phyloP scores from a whole-genome alignment of 2,113 vertebrate genomes.

The Grammomys dolichurus region DNA sequence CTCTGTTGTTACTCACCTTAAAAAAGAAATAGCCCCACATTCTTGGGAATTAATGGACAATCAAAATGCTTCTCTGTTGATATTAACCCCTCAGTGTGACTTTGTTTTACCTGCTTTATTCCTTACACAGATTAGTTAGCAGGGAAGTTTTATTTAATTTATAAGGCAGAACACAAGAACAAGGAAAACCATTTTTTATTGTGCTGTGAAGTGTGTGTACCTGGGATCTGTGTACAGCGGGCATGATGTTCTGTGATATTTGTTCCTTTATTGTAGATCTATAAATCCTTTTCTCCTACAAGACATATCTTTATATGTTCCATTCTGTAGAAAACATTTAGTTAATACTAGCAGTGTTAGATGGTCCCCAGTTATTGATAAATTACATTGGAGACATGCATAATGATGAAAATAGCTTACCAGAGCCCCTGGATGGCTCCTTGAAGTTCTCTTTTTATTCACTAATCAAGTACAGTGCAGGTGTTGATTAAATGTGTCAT shows the following conservation, averaged over 20 bases:
- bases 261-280: slow-evolving; percentile 61
- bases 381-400: slow-evolving; percentile 60
- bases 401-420: slow-evolving; percentile 59
- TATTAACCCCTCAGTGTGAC: slow-evolving; percentile 77
- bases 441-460: slow-evolving; percentile 67
- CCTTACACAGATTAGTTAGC: not conserved
- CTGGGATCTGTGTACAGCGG: rapidly evolving
- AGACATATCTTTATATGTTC: slow-evolving; percentile 16
- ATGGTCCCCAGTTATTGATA: slow-evolving; percentile 39
- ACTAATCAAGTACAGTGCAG: not conserved
- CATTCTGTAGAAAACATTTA: slow-evolving; percentile 60
- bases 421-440: slow-evolving; percentile 20
- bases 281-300: slow-evolving; percentile 65
- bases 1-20: not conserved
- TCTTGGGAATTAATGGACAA: slow-evolving; percentile 62
- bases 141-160: rapidly evolving
- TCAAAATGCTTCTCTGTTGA: not conserved
- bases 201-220: not conserved
- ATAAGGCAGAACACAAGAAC: not conserved
- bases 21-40: slow-evolving; percentile 55
- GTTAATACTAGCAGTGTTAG: not conserved
- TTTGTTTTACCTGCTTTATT: slow-evolving; percentile 61
- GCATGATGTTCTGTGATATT: slow-evolving; percentile 57
- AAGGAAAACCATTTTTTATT: slow-evolving; percentile 55
- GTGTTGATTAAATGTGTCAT: not conserved